Evolutionary conservation across 2,797 vertebrate genomes (phyloP).

Genomic region (Phaenicophaeus curvirostris): DNA sequence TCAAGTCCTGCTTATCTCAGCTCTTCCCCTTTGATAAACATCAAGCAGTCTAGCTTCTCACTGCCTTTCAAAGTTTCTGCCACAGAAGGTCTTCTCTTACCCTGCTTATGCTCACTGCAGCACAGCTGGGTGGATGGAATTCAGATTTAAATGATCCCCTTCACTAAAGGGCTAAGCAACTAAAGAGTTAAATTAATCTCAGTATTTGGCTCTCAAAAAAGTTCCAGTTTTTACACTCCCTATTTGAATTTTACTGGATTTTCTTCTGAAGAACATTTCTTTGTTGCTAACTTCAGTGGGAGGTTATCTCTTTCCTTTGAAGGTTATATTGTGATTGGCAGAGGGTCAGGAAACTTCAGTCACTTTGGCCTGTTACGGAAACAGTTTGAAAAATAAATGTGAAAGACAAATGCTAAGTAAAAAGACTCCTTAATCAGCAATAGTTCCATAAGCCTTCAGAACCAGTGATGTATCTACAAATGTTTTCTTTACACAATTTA

Average conservation of each 20-base stretch:
- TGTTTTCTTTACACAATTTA: conserved; percentile 30
- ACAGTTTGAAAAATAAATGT: conserved; percentile 69
- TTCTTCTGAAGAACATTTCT: conserved; percentile 58
- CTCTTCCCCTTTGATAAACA: conserved; percentile 11
- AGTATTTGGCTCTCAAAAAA: background rate
- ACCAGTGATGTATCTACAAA: background rate
- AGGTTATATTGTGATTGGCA: conserved; percentile 70
- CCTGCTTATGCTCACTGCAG: background rate
- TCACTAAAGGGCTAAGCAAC: background rate
- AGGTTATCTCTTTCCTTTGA: conserved; percentile 70
- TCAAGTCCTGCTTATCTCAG: conserved; percentile 17
- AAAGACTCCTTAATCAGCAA: conserved; percentile 57
- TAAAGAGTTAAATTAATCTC: conserved; percentile 37
- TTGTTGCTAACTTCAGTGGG: conserved; percentile 48
- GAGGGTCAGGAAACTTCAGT: conserved; percentile 69
- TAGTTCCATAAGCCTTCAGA: conserved; percentile 33
- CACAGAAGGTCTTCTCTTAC: background rate
- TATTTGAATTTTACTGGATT: conserved; percentile 59
- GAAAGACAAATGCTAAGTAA: conserved; percentile 67
- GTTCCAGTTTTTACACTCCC: conserved; percentile 18
- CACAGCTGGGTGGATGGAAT: background rate
- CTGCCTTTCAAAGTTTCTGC: background rate
- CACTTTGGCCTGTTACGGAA: conserved; percentile 51
- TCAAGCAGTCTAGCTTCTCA: background rate
- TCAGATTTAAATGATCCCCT: background rate